These are phyloP conservation scores for Gallinago undulata DNA, from an alignment of 2,113 vertebrate genomes.

Conservation along the genomic window DNA sequence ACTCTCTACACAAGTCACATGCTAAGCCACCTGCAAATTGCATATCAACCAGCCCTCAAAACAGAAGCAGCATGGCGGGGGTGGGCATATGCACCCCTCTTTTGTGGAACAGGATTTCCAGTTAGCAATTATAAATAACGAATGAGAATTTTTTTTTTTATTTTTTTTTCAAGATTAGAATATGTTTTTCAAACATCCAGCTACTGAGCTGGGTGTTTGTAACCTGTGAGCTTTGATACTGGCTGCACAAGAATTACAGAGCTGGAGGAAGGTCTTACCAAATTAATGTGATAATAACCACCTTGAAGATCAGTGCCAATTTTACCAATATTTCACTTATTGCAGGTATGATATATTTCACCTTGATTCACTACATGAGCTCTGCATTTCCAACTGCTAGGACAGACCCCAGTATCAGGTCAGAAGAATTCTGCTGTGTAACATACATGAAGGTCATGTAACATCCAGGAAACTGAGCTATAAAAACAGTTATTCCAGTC, in stretches of 20 bases:
- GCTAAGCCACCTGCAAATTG: not conserved
- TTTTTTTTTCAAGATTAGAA: not conserved
- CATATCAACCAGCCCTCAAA: not conserved
- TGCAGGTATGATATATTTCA: not conserved
- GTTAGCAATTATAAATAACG: not conserved
- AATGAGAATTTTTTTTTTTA: not conserved
- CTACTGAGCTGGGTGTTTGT: not conserved
- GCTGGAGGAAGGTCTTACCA: not conserved
- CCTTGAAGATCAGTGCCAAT: not conserved
- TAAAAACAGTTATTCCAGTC: not conserved
- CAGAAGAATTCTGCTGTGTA: not conserved
- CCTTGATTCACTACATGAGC: accelerated
- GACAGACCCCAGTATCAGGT: not conserved
- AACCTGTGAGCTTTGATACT: not conserved
- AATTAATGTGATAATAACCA: not conserved
- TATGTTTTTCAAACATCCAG: not conserved
- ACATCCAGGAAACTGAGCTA: not conserved
- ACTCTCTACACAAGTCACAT: not conserved
- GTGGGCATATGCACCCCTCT: not conserved
- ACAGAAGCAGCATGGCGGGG: not conserved
- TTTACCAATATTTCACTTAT: not conserved
- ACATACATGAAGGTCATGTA: accelerated
- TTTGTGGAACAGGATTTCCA: not conserved
- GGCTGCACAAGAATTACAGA: not conserved
- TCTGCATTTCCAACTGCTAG: not conserved